Percentiles rank a stretch among this genome's conserved stretches.
phyloP scores from a whole-genome alignment of 2,888 invertebrate genomes.

The Drosophila affinis region DNA sequence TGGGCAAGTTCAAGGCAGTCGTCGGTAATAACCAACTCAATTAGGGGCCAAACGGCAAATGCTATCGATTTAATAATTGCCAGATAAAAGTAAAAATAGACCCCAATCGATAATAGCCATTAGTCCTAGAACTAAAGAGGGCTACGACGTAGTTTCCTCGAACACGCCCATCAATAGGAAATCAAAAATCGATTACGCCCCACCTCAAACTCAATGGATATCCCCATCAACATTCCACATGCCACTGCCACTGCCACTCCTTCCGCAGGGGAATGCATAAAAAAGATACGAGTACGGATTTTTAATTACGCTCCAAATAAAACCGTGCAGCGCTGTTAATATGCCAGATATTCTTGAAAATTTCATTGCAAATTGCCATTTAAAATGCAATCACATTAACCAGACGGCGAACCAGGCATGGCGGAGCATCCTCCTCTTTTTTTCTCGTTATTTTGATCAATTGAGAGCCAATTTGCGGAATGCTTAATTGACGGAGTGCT shows the following conservation, averaged over 20 bases:
- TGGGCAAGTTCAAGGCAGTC: conserved; percentile 62
- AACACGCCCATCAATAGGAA: conserved; percentile 62
- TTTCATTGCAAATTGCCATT: conserved; percentile 35
- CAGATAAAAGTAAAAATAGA: conserved; percentile 40
- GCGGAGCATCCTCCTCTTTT: background rate
- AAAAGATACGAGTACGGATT: conserved; percentile 1
- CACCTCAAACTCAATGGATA: background rate
- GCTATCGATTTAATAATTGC: conserved; percentile 44
- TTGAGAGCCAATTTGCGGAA: conserved; percentile 43
- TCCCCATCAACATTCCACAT: background rate
- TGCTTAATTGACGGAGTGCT: conserved; percentile 33
- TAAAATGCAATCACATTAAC: conserved; percentile 42
- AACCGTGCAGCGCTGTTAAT: conserved; percentile 29
- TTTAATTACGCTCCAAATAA: conserved; percentile 26
- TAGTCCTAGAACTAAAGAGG: conserved; percentile 1
- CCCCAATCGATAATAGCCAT: conserved; percentile 40
- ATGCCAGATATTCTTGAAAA: conserved; percentile 37
- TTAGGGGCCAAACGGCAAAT: conserved; percentile 8
- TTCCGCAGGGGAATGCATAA: conserved; percentile 20
- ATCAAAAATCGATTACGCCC: conserved; percentile 74
- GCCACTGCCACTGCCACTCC: background rate
- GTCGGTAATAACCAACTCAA: conserved; percentile 41
- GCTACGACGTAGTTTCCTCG: conserved; percentile 33
- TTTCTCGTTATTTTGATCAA: conserved; percentile 24
- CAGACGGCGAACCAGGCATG: background rate